phyloP scores from a whole-genome alignment of 2,113 vertebrate species.

The Montifringilla adamsi region DNA sequence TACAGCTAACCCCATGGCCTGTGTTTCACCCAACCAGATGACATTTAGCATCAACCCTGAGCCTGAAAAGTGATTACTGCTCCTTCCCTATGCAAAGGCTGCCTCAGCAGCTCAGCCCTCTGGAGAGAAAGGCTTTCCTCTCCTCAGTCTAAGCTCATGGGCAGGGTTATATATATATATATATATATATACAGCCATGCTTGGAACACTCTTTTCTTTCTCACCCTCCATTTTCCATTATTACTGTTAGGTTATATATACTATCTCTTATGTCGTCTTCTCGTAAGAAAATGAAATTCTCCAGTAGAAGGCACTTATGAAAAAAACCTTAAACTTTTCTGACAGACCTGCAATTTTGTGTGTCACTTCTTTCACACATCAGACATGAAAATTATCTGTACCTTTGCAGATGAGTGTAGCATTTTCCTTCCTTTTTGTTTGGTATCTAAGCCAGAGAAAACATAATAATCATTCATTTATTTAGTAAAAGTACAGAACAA shows the following conservation, averaged over 20 bases:
- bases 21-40: not conserved
- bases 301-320: not conserved
- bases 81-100: not conserved
- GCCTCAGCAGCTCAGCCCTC: not conserved
- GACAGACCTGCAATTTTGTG: not conserved
- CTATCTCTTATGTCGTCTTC: not conserved
- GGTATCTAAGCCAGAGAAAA: not conserved
- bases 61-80: too few species aligned
- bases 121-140: not conserved
- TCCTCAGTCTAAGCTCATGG: not conserved
- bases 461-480: not conserved
- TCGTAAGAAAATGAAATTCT: not conserved
- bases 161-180: not conserved
- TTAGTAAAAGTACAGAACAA: not conserved
- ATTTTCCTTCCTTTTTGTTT: not conserved
- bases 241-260: not conserved
- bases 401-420: not conserved
- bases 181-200: not conserved
- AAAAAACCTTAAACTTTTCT: not conserved
- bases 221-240: not conserved
- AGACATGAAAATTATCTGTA: not conserved
- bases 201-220: not conserved
- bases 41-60: not conserved
- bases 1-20: not conserved
- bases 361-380: not conserved